Evolutionary conservation across 2,113 vertebrate genomes (phyloP), one percentile per base, ranked within the genome.

Genomic region (Phaethornis superciliosus): DNA sequence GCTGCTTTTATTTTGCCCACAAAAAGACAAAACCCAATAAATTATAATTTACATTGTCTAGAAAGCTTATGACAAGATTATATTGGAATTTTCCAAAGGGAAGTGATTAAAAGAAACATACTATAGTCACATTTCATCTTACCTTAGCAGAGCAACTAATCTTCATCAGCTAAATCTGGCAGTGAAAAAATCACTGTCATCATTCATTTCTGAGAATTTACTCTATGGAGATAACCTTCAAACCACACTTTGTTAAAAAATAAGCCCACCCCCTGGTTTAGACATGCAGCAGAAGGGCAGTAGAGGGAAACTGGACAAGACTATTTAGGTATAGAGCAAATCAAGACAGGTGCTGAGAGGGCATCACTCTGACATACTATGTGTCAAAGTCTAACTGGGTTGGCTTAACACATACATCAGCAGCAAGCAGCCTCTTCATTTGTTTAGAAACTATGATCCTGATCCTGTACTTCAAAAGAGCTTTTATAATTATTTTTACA

Each of bases 161-260:
- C 72, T 89, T 95, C 56, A 71, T 84, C 33, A 81, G 33, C 56
- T 67, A 60, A 58, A 37, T 67, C 56, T 87, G 49, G 52, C 64
- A 95, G 69, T 71, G 64, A 71, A 92, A 81, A 37, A 84, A 75
- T 35, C 44, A 24, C 76, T 75, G 64, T 42, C 52, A 84, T 60
- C 81, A 92, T 76, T 97, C 90, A 81, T 95, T 96, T 95, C 71
- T 94, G 89, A 95, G 88, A 52, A 90, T 93, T 96, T 69, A 30
- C 46, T 76, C 51, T 47, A 89, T 71, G 65, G 85, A 95, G 49
- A 94, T 94, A 64, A 97, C 92, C 58, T 97, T 95, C 70, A 96
- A 91, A 40, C 60, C 64, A 63, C 76, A 37, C 64, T 95, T 95
- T 15, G n/a, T 5, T 1, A 84, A 87, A 89, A 69, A 76, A 46